Evolutionary conservation across 2,797 vertebrate species (phyloP).

Genomic region (Xiphorhynchus erythropygius): DNA sequence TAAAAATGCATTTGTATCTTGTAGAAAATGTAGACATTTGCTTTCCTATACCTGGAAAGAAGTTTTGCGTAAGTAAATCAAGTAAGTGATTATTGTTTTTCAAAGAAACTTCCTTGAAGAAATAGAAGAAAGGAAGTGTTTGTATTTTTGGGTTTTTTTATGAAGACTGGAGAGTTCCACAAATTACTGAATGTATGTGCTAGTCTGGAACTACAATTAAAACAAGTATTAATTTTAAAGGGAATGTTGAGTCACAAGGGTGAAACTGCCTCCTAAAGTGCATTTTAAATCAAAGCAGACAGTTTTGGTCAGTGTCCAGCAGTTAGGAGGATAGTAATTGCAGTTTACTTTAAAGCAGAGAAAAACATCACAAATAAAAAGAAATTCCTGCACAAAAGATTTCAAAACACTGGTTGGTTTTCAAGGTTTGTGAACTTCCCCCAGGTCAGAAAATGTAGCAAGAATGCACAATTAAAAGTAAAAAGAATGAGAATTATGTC

Average conservation of each 20-base stretch:
- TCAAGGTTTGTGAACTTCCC: not conserved
- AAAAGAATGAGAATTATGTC: not conserved
- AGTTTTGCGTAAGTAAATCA: not conserved
- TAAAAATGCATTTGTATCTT: not conserved
- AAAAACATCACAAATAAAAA: not conserved
- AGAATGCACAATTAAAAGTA: not conserved
- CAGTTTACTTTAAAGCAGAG: not conserved
- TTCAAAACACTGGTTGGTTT: not conserved
- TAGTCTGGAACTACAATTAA: not conserved
- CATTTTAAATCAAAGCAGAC: not conserved
- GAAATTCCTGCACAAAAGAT: not conserved
- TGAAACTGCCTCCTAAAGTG: not conserved
- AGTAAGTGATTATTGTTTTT: not conserved
- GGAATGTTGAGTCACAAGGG: not conserved
- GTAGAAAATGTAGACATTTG: not conserved
- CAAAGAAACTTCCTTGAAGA: not conserved
- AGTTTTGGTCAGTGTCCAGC: not conserved
- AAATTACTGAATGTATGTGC: not conserved
- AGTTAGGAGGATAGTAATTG: not conserved
- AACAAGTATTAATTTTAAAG: not conserved
- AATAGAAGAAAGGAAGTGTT: not conserved
- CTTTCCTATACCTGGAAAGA: not conserved
- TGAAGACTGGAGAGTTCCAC: not conserved
- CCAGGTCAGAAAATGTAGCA: not conserved
- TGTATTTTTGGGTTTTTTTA: not conserved